Base-by-base conservation (phyloP, 2,888 invertebrate genomes). In the Operophtera brumata region DNA sequence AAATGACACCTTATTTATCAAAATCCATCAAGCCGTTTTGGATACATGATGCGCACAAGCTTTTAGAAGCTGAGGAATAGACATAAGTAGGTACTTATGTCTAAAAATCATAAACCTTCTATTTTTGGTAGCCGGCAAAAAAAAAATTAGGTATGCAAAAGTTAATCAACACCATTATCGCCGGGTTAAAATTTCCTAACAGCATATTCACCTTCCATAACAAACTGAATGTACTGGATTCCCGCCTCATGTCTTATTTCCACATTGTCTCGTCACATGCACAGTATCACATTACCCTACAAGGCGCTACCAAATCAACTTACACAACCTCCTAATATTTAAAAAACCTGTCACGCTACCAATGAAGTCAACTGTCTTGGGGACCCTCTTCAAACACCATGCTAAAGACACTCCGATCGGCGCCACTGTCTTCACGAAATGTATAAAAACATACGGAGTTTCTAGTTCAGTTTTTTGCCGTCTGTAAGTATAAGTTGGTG, bases 321-420 rank as follows among this genome's bases (percentile, higher is more conserved):
- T 78, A 78, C 72, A 77, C 72, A 69, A 69, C 72, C 71, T 67
- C 60, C 70, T 54, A 64, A 71, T 75, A 80, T 76, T 82, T 78
- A 77, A 81, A 78, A 84, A 82, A 73, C 70, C 68, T 73, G 79
- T 84, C 84, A 84, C 84, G 82, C 69, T 71, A 72, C 70, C 74
- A 70, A 77, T 74, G 73, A 77, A 77, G 77, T 73, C 76, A 78
- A 75, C 71, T 73, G 78, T 75, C 80, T 75, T 4, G 67, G 71
- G 71, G 71, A 73, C 67, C 64, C 61, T 61, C 63, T 40, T 20
- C 49, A 12, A 61, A 78, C 71, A 80, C 65, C 53, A 58, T 67
- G 57, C 41, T 63, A 57, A 64, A 55, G 4, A 4, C 74, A 52
- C 53, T 47, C 39, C 49, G 30, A 54, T 50, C 50, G 59, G 57